Percentiles rank a stretch among this genome's conserved stretches.
phyloP scores from a whole-genome alignment of 2,113 vertebrate species.

The Eulemur rufifrons region DNA sequence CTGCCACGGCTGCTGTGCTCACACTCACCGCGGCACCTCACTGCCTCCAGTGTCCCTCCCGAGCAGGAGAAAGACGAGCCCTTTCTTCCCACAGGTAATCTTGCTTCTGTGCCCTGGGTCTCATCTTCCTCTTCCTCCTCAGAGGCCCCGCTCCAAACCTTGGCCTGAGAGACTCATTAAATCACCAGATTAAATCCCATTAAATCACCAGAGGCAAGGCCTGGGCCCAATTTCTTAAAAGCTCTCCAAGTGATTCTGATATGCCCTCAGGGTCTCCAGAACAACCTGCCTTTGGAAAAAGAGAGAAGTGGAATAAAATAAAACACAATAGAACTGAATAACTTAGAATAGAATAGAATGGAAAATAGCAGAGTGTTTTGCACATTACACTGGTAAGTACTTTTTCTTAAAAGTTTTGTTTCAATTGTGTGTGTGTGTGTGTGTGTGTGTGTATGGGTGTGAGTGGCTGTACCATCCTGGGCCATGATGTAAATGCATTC shows the following conservation, averaged over 20 bases:
- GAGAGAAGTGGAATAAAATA: not conserved
- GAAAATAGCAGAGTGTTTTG: not conserved
- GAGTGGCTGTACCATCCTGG: not conserved
- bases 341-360: not conserved
- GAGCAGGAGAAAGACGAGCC: not conserved
- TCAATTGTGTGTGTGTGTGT: not conserved
- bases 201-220: not conserved
- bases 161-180: not conserved
- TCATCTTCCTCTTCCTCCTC: not conserved
- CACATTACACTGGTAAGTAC: not conserved
- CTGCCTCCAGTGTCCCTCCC: not conserved
- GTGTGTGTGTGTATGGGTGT: not conserved
- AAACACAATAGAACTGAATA: not conserved
- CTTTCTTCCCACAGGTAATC: not conserved
- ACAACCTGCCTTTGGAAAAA: not conserved
- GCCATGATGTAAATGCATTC: constrained; percentile 3
- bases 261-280: not conserved
- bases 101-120: not conserved
- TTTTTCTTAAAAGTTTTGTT: constrained; percentile 2
- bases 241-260: not conserved
- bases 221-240: not conserved
- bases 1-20: not conserved
- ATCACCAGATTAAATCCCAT: not conserved
- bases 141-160: not conserved
- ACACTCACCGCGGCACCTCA: rapidly evolving